Evolutionary conservation across 37 sponge, comb jelly and placozoan genomes (phyloP).

Genomic region (Cladorhizidae sp.): DNA sequence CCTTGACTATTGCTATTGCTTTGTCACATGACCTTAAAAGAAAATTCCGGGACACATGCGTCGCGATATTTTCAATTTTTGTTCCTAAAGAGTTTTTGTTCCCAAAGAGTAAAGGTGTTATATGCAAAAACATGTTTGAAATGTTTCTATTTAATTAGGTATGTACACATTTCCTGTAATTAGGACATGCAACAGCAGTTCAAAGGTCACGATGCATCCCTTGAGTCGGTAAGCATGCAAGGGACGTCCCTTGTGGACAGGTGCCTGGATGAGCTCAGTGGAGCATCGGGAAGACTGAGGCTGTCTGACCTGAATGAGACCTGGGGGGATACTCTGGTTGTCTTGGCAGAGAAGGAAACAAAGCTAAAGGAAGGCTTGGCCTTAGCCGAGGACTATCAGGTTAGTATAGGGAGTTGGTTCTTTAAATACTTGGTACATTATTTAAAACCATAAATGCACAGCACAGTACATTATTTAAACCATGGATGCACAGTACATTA

Average conservation of each 20-base stretch:
- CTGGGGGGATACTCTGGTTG: conserved; percentile 48
- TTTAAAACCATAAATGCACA: not conserved
- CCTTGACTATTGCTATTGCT: too few species aligned
- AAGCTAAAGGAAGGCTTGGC: conserved; percentile 33
- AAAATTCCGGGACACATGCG: too few species aligned
- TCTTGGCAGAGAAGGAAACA: conserved; percentile 37
- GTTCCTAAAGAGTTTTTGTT: too few species aligned
- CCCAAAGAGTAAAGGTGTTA: too few species aligned
- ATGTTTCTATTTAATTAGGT: too few species aligned
- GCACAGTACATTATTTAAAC: too few species aligned
- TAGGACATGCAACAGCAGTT: conserved; percentile 46
- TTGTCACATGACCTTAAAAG: too few species aligned
- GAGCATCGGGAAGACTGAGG: conserved; percentile 35
- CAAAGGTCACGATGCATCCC: conserved; percentile 23
- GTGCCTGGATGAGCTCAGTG: conserved; percentile 43
- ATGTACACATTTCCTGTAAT: not conserved
- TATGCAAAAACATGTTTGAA: too few species aligned
- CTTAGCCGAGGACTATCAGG: conserved; percentile 58
- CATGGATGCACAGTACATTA: too few species aligned
- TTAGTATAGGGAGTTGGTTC: not conserved
- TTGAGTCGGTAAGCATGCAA: conserved; percentile 38
- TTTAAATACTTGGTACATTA: not conserved
- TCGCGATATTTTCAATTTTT: too few species aligned
- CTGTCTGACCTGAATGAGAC: conserved; percentile 54
- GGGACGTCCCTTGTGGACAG: conserved; percentile 55